Base-by-base conservation (phyloP, 2,888 invertebrate species). In the Hypomecis atomaria region DNA sequence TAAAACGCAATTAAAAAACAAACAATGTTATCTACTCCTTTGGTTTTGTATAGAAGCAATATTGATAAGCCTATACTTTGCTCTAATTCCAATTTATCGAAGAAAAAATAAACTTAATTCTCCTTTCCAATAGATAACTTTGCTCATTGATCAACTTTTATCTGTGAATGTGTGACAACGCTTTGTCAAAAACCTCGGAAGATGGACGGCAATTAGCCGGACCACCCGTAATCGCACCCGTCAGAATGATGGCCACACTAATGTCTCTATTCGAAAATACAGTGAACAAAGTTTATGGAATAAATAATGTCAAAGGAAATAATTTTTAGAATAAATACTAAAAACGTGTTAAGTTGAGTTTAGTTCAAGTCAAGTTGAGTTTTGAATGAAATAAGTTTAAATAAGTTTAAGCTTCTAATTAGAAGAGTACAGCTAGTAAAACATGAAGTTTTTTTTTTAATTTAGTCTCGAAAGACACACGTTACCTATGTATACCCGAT, bases 191-290 rank as follows among this genome's bases (percentile, higher is more conserved):
- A 69, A 55, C 59, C 56, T 67, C 43, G 60, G 67, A 59, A 61
- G 67, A 70, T 68, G 65, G 65, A 66, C 43, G 56, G 65, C 75
- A 73, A 73, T 75, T 72, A 75, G 71, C 56, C 42, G 67, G 73
- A 69, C 73, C 75, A 71, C 75, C 73, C 75, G 67, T 59, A 65
- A 63, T 62, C 64, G 65, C 69, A 65, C 62, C 71, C 70, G 73
- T 73, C 73, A 74, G 66, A 70, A 67, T 67, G 67, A 71, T 66
- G 61, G 67, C 66, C 71, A 65, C 62, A 67, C 67, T 61, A 49
- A 45, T 33, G 49, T 45, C 40, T 6, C 33, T 44, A 38, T 54
- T 0, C 37, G 43, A 7, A 13, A 10, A 40, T 6, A 13, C 60
- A 54, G 60, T 48, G 11, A 45, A 38, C 5, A 43, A 52, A 0